A percentile compares a stretch with the other conserved stretches of the same genome.
These are phyloP conservation scores for Tenebrio molitor DNA, from an alignment of 1,140 invertebrate species.

Conservation along the genomic window DNA sequence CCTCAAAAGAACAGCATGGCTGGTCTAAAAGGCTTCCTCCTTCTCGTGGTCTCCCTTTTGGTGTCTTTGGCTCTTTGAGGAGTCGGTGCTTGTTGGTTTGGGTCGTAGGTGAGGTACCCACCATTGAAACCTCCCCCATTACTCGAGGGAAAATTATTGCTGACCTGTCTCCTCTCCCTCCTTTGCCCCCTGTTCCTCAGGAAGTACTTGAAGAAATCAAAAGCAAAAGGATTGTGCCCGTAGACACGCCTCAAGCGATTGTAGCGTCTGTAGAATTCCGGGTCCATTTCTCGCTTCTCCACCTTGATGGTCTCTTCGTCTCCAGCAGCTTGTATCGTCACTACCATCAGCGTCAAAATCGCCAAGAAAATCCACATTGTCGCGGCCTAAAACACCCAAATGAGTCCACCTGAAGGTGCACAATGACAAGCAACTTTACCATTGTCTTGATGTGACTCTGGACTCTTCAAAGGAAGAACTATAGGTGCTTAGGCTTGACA, in stretches of 20 bases:
- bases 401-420: too few species aligned
- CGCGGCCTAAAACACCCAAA: too few species aligned
- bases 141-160: not conserved
- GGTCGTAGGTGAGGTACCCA: not conserved
- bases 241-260: not conserved
- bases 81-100: not conserved
- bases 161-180: slow-evolving; percentile 1
- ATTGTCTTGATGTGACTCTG: not conserved
- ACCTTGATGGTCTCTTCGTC: not conserved
- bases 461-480: not conserved
- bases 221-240: slow-evolving; percentile 10
- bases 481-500: too few species aligned
- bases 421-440: too few species aligned
- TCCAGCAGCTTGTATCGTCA: too few species aligned
- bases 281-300: not conserved
- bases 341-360: too few species aligned
- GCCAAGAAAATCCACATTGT: too few species aligned
- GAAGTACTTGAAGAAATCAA: slow-evolving; percentile 14
- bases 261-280: not conserved
- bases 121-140: not conserved
- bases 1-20: slow-evolving; percentile 6
- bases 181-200: slow-evolving; percentile 10
- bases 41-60: slow-evolving; percentile 1
- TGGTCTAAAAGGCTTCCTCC: slow-evolving; percentile 10
- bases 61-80: not conserved